Conservation (phyloP, 2,797 vertebrate genomes). For the Ptychobarbus kaznakovi region DNA sequence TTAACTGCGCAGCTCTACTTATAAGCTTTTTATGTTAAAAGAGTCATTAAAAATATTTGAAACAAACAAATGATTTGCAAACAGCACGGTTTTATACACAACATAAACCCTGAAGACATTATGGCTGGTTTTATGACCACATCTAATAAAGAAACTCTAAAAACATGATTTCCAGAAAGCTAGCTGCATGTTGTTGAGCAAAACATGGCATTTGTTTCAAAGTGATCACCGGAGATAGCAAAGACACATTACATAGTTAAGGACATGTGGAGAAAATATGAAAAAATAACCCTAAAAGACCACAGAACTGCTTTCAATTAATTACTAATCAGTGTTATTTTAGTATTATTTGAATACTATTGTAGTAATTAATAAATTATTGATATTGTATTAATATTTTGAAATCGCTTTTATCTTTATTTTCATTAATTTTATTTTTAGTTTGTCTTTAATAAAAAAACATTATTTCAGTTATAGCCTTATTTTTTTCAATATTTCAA, state of each 20-base stretch:
- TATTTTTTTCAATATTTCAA: background rate
- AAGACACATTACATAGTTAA: background rate
- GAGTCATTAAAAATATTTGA: slow-evolving; percentile 5
- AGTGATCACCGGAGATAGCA: background rate
- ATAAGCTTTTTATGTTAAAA: slow-evolving; percentile 13
- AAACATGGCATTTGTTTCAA: background rate
- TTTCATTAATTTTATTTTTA: background rate
- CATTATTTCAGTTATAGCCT: background rate
- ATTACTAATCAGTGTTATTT: background rate
- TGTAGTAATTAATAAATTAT: background rate
- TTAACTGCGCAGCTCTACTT: background rate
- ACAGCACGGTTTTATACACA: background rate
- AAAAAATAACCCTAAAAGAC: background rate
- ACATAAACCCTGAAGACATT: background rate
- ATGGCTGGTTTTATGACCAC: background rate
- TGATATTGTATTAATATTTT: too few relatives aligned
- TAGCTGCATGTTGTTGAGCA: background rate
- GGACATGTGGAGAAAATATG: background rate
- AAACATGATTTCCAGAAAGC: background rate
- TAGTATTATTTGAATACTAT: background rate
- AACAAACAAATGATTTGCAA: slow-evolving; percentile 5
- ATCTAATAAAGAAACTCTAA: background rate
- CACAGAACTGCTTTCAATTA: background rate
- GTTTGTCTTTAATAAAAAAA: too few relatives aligned
- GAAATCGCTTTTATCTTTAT: background rate